phyloP scores from a whole-genome alignment of 2,113 vertebrate genomes.

The Addax nasomaculatus region DNA sequence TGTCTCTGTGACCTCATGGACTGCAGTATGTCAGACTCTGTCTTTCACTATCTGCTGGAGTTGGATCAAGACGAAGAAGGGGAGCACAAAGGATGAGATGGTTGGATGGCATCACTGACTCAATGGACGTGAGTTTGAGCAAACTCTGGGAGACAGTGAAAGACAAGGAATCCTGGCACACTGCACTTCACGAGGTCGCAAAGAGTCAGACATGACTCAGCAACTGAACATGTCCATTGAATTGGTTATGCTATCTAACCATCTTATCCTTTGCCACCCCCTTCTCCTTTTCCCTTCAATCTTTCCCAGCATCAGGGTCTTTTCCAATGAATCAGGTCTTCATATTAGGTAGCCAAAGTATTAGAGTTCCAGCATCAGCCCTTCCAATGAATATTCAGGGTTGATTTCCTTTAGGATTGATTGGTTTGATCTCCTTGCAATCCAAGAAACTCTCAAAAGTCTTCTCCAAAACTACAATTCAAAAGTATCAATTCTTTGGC shows the following conservation, averaged over 20 bases:
- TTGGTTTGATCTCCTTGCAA: neutral
- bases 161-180: neutral
- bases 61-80: neutral
- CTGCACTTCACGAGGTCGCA: rapidly evolving
- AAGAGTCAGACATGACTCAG: neutral
- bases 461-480: neutral
- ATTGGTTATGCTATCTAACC: neutral
- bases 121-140: neutral
- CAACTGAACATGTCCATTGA: neutral
- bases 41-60: neutral
- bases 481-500: neutral
- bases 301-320: neutral
- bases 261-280: neutral
- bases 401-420: neutral
- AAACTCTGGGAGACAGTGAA: neutral
- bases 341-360: neutral
- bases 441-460: neutral
- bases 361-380: neutral
- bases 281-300: neutral
- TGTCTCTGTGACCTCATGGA: neutral
- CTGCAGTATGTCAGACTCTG: neutral
- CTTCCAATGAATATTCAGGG: neutral
- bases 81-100: neutral
- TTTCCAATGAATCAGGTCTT: neutral
- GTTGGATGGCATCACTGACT: neutral